phyloP scores from a whole-genome alignment of 92 coral and sea anemone species.

The Actinostola sp. region DNA sequence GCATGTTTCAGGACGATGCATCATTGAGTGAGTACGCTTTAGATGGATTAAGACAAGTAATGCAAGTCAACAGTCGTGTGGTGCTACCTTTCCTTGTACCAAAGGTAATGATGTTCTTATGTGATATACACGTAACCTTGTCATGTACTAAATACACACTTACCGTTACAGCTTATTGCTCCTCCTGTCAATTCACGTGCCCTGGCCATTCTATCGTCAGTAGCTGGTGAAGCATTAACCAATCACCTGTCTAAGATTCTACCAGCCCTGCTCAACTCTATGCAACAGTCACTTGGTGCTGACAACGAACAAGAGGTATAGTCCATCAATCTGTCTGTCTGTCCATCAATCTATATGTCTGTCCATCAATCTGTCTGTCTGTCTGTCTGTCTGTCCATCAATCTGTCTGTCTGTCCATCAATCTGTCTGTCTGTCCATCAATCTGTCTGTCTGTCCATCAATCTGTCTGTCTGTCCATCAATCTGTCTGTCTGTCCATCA shows the following conservation, averaged over 20 bases:
- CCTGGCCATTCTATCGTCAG: conserved; percentile 93
- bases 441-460: no score
- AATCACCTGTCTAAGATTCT: conserved; percentile 80
- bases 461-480: no score
- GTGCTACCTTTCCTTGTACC: conserved; percentile 97
- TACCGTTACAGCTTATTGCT: conserved; percentile 71
- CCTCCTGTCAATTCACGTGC: conserved; percentile 96
- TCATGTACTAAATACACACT: no score
- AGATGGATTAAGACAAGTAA: conserved; percentile 95
- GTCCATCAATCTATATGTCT: no score
- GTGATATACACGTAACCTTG: no score
- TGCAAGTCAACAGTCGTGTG: conserved; percentile 95
- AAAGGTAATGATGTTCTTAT: conserved; percentile 59
- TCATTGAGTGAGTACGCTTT: conserved; percentile 81
- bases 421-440: no score
- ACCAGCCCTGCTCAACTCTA: conserved; percentile 85
- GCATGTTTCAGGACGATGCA: conserved; percentile 73
- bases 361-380: no score
- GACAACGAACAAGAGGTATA: conserved; percentile 74
- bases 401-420: no score
- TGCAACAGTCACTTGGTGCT: conserved; percentile 69
- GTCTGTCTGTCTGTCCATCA: no score
- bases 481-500: no score
- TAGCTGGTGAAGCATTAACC: conserved; percentile 90
- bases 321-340: no score